Conservation (phyloP, 2,888 invertebrate genomes). For the Mactromeris polynyma region DNA sequence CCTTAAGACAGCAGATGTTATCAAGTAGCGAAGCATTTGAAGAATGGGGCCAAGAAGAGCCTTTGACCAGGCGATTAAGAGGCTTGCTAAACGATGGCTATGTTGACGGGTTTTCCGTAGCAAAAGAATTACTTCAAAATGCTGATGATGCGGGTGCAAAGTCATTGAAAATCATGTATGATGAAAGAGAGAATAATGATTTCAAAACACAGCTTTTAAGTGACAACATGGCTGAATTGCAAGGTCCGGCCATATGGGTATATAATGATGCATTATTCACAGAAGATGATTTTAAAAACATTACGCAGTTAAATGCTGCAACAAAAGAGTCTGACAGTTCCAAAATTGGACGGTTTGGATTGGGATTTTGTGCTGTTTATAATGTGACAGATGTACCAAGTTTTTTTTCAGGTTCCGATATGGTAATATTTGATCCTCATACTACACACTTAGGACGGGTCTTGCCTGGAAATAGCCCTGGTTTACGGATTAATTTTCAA, state of each 20-base stretch:
- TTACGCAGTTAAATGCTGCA: constrained; percentile 83
- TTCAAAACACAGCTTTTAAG: constrained; percentile 76
- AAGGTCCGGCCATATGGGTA: constrained; percentile 85
- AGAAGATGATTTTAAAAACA: constrained; percentile 83
- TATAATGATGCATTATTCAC: constrained; percentile 84
- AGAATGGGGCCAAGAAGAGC: constrained; percentile 81
- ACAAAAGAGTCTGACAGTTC: constrained; percentile 81
- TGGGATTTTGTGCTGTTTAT: constrained; percentile 86
- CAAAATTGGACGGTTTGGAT: constrained; percentile 85
- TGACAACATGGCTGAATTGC: constrained; percentile 81
- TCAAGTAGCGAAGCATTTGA: constrained; percentile 71
- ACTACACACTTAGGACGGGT: constrained; percentile 78
- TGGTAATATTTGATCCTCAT: constrained; percentile 86
- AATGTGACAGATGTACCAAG: constrained; percentile 85
- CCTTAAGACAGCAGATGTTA: constrained; percentile 76
- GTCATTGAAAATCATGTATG: constrained; percentile 79
- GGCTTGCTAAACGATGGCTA: constrained; percentile 79
- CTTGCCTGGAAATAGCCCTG: constrained; percentile 70
- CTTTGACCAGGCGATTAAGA: constrained; percentile 78
- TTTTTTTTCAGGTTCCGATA: constrained; percentile 82
- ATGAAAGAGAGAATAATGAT: constrained; percentile 80
- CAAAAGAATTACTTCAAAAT: constrained; percentile 84
- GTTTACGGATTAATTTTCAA: constrained; percentile 72
- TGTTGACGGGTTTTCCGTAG: constrained; percentile 81
- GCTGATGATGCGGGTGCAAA: constrained; percentile 83